phyloP scores from a whole-genome alignment of 1,140 invertebrate genomes.

The Drosophila pandora region DNA sequence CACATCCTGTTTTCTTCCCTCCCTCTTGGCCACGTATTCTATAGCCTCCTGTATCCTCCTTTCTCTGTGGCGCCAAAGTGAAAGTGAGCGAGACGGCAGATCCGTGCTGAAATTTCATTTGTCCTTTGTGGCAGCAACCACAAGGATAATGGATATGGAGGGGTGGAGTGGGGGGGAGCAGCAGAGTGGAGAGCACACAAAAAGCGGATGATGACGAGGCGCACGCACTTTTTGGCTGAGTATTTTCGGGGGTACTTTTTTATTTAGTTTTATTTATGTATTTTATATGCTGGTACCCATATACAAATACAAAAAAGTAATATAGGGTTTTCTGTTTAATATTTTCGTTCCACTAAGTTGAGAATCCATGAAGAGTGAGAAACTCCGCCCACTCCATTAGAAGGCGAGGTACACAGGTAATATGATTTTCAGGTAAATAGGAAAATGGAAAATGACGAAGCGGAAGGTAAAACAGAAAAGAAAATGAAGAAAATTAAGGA shows the following conservation, averaged over 20 bases:
- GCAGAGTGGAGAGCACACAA: neutral
- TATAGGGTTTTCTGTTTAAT: too few species aligned
- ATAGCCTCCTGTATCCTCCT: conserved; percentile 19
- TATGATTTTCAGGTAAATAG: conserved; percentile 6
- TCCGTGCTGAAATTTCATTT: conserved; percentile 69
- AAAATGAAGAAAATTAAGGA: conserved; percentile 11
- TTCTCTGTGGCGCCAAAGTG: conserved; percentile 53
- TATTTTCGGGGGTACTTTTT: conserved; percentile 64
- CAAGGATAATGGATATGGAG: conserved; percentile 24
- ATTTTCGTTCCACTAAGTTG: neutral
- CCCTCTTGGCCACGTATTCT: conserved; percentile 4
- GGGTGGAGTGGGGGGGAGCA: conserved; percentile 8
- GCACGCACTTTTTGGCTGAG: conserved; percentile 62
- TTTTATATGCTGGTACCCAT: conserved; percentile 39
- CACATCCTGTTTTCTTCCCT: conserved; percentile 4
- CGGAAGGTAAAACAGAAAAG: neutral
- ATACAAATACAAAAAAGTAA: too few species aligned
- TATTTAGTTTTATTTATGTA: neutral
- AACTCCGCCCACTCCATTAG: conserved; percentile 29
- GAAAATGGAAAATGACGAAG: conserved; percentile 11
- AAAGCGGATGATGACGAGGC: conserved; percentile 40
- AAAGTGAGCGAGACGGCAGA: conserved; percentile 68
- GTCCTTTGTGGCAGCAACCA: conserved; percentile 52
- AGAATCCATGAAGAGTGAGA: conserved; percentile 7
- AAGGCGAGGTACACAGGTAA: conserved; percentile 14